A percentile compares a stretch with the other conserved stretches of the same genome.
Conservation (phyloP, 30 jellyfish, hydroid and myxozoan genomes). For the Cassiopea andromeda region DNA sequence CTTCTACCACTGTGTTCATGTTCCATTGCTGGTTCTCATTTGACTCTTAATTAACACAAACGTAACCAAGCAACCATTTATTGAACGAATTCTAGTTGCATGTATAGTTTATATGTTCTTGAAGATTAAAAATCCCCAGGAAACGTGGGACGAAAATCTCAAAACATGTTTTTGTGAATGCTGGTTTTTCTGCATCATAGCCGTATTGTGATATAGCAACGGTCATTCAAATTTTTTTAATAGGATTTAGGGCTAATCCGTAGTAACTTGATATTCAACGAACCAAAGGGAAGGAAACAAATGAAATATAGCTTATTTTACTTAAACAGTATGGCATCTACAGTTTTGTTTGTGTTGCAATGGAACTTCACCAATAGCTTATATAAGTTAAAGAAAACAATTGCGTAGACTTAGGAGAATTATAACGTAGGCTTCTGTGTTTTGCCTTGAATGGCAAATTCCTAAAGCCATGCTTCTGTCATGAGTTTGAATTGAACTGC, state of each 20-base stretch:
- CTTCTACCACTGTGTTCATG: too few relatives aligned
- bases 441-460: background rate
- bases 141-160: background rate
- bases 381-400: background rate
- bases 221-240: constrained; percentile 2
- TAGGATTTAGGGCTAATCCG: constrained; percentile 25
- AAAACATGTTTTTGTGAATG: constrained; percentile 1
- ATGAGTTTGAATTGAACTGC: background rate
- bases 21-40: too few relatives aligned
- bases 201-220: background rate
- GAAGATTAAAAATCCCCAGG: background rate
- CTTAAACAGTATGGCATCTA: background rate
- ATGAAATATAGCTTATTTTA: background rate
- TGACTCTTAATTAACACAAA: too few relatives aligned
- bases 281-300: constrained; percentile 24
- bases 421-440: background rate
- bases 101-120: background rate
- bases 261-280: background rate
- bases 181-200: background rate
- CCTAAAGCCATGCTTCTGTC: background rate
- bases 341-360: background rate
- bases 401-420: too few relatives aligned
- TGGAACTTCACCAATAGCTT: background rate
- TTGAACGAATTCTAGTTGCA: background rate
- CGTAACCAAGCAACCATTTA: background rate